A percentile compares a stretch with the other conserved stretches of the same genome.
Conservation (phyloP, 2,888 invertebrate genomes). For the Cecidostiba fungosa region DNA sequence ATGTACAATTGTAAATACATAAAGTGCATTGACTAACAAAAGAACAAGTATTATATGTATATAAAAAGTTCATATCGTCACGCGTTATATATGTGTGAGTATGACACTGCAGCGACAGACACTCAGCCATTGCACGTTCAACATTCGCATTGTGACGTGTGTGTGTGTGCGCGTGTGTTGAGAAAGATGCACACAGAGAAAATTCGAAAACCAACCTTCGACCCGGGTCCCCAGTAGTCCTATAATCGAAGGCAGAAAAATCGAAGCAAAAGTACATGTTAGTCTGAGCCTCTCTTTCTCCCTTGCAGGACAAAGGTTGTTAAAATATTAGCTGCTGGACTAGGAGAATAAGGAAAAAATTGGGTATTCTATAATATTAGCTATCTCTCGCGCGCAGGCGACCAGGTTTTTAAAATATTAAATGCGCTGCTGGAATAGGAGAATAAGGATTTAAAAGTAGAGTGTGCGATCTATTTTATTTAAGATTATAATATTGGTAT, state of each 20-base stretch:
- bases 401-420: too few species aligned
- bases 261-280: constrained; percentile 71
- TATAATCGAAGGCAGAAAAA: constrained; percentile 75
- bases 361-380: too few species aligned
- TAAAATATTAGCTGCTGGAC: constrained; percentile 26
- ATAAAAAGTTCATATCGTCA: constrained; percentile 42
- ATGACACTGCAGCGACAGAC: constrained; percentile 39
- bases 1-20: background rate
- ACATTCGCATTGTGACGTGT: constrained; percentile 17
- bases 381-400: too few species aligned
- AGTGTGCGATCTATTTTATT: too few species aligned
- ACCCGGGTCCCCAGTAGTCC: constrained; percentile 86
- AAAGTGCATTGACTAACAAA: constrained; percentile 34
- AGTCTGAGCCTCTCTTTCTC: constrained; percentile 59
- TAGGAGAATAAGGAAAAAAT: background rate
- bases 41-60: background rate
- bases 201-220: constrained; percentile 83
- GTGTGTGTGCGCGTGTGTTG: constrained; percentile 5
- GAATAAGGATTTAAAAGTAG: too few species aligned
- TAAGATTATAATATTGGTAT: too few species aligned
- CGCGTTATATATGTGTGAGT: background rate
- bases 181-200: constrained; percentile 46
- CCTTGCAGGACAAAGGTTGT: constrained; percentile 27
- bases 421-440: too few species aligned
- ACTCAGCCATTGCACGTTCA: constrained; percentile 46